phyloP scores from a whole-genome alignment of 2,888 invertebrate species.

The Zygaena filipendulae region DNA sequence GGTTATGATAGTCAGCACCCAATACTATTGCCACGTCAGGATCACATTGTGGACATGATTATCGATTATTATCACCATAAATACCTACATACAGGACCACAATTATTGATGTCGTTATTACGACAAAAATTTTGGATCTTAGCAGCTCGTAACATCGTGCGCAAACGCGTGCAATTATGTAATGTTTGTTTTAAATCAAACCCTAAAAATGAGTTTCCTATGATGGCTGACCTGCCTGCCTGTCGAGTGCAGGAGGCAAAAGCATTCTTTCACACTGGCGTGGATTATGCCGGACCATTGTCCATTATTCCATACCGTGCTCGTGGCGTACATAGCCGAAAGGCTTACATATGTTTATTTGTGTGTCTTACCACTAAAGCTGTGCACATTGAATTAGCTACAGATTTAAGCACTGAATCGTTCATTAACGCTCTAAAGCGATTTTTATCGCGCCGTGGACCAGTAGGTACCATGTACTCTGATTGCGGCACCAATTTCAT shows the following conservation, averaged over 20 bases:
- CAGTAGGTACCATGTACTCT: too few species aligned
- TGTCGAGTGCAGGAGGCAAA: conserved; percentile 7
- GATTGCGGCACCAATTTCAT: too few species aligned
- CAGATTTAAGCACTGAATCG: too few species aligned
- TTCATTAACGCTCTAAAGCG: too few species aligned
- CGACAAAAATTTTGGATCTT: conserved; percentile 17
- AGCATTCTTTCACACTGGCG: conserved; percentile 6
- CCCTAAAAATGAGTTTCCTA: conserved; percentile 5
- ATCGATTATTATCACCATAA: conserved; percentile 14
- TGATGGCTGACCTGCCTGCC: conserved; percentile 7
- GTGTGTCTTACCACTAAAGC: too few species aligned
- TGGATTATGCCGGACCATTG: conserved; percentile 8
- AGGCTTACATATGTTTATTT: conserved; percentile 10
- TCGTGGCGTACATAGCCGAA: conserved; percentile 6
- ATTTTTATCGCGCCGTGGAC: too few species aligned
- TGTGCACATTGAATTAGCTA: too few species aligned
- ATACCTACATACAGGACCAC: conserved; percentile 15
- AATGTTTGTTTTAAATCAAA: not conserved
- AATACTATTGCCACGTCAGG: conserved; percentile 4
- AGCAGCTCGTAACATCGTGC: conserved; percentile 7
- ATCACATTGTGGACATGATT: conserved; percentile 8
- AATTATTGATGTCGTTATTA: conserved; percentile 12
- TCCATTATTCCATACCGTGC: conserved; percentile 1
- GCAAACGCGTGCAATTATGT: conserved; percentile 6
- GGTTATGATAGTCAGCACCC: conserved; percentile 3